Evolutionary conservation across 2,888 invertebrate genomes (phyloP).

Genomic region (Isoperla grammatica): DNA sequence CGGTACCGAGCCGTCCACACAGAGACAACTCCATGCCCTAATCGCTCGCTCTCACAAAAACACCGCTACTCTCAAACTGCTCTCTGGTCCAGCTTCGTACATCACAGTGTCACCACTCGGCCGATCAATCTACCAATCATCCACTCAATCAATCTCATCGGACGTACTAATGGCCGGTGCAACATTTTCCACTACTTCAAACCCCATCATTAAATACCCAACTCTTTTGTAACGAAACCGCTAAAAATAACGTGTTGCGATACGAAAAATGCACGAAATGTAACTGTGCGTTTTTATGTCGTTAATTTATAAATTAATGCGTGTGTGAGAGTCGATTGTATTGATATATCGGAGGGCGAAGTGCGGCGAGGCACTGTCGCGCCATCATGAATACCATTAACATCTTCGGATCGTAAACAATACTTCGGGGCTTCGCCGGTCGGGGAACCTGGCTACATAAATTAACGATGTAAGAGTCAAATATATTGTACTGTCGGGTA

Average conservation of each 20-base stretch:
- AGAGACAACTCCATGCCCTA: too few relatives aligned
- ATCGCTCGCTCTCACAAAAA: too few relatives aligned
- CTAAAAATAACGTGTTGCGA: not conserved
- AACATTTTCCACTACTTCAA: constrained; percentile 12
- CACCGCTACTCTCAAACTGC: too few relatives aligned
- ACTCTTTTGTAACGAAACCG: not conserved
- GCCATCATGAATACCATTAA: too few relatives aligned
- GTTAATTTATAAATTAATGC: constrained; percentile 17
- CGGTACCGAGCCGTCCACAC: too few relatives aligned
- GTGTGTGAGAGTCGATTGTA: constrained; percentile 6
- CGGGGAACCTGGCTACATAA: too few relatives aligned
- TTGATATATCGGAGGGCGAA: not conserved
- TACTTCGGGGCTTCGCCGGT: too few relatives aligned
- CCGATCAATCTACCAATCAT: constrained; percentile 15
- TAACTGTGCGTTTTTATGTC: not conserved
- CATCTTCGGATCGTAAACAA: too few relatives aligned
- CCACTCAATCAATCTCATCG: constrained; percentile 6
- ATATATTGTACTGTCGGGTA: too few relatives aligned
- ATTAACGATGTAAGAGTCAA: too few relatives aligned
- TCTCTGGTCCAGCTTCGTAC: too few relatives aligned
- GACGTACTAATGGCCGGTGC: constrained; percentile 16
- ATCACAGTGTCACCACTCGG: constrained; percentile 6
- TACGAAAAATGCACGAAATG: not conserved
- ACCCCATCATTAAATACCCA: constrained; percentile 7
- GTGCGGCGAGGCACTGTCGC: too few relatives aligned